Evolutionary conservation across 2,113 vertebrate species (phyloP), one percentile per base, ranked within the genome.

Genomic region (Dunckerocampus dactyliophorus): DNA sequence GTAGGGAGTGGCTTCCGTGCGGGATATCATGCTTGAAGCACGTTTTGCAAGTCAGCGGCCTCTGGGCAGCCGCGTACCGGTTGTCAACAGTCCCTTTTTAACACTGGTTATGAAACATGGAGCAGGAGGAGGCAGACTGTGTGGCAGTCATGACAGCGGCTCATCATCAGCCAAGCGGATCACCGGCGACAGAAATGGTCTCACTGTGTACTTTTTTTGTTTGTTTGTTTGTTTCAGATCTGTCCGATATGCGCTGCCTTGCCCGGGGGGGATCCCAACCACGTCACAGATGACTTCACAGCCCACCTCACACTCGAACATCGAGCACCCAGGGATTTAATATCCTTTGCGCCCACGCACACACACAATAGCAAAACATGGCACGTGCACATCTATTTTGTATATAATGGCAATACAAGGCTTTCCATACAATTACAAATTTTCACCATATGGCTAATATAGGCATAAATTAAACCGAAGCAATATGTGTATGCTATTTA

Each of bases 231-330:
- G 0, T 91, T 93, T 73, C 92, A 99, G 97, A 98, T 99, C 78
- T 99, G 97, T 91, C 96, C 96, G 62, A 98, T 99, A 87, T 99
- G 96, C 88, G 97, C 97, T 81, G 96, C 97, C 53, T 94, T 98
- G 90, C 97, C 97, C 74, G 97, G 97, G 86, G 97, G 97, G 22
- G 97, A 99, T 88, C 97, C 97, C 1, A 99, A 99, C 94, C 97
- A 99, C 42, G 95, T 98, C 80, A 99, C 97, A 51, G 97, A 99
- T 83, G 97, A 99, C 91, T 98, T 98, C 76, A 95, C 97, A 89
- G 95, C 96, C 92, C 97, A 99, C 89, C 95, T 99, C 87, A 98
- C 96, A 89, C 94, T 99, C 83, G 97, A 99, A 93, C 97, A 99
- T 91, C 95, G 97, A 94, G 95, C 97, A 85, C 95, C 95, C 88